phyloP scores from a whole-genome alignment of 2,113 vertebrate genomes.

The Sus scrofa region DNA sequence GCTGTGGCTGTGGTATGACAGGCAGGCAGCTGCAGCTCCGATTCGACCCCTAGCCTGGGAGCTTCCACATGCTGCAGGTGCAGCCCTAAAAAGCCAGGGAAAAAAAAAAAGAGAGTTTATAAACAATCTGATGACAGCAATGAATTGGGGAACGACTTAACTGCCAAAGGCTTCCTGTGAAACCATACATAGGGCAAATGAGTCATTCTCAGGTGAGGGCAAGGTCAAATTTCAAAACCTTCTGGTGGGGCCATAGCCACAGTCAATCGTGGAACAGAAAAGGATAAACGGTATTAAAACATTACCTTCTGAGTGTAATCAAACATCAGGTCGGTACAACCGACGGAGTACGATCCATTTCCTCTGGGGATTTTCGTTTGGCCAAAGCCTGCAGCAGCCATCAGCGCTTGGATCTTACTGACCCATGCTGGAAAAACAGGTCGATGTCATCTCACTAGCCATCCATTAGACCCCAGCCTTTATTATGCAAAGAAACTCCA shows the following conservation, averaged over 20 bases:
- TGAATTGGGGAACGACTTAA: background rate
- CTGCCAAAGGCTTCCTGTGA: background rate
- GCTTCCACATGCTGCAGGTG: too few relatives aligned
- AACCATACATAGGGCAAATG: background rate
- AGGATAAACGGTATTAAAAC: background rate
- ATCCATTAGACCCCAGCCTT: background rate
- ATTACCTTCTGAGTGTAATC: conserved; percentile 91
- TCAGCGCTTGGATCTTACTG: conserved; percentile 10
- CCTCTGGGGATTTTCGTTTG: conserved; percentile 90
- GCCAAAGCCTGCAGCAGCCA: conserved; percentile 73
- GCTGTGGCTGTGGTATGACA: too few relatives aligned
- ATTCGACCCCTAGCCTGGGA: too few relatives aligned
- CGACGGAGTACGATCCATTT: conserved; percentile 92
- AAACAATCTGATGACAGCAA: background rate
- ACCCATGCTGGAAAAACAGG: conserved; percentile 70
- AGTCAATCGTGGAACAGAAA: background rate
- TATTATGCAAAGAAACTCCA: conserved; percentile 20
- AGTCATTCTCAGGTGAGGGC: background rate
- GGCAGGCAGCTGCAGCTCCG: too few relatives aligned
- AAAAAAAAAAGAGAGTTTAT: too few relatives aligned
- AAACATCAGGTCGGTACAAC: conserved; percentile 96
- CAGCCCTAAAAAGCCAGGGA: too few relatives aligned
- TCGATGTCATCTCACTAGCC: background rate
- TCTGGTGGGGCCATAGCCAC: background rate
- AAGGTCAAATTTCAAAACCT: background rate